These are phyloP conservation scores for Goniozus legneri DNA, from an alignment of 1,140 invertebrate species.

Conservation along the genomic window DNA sequence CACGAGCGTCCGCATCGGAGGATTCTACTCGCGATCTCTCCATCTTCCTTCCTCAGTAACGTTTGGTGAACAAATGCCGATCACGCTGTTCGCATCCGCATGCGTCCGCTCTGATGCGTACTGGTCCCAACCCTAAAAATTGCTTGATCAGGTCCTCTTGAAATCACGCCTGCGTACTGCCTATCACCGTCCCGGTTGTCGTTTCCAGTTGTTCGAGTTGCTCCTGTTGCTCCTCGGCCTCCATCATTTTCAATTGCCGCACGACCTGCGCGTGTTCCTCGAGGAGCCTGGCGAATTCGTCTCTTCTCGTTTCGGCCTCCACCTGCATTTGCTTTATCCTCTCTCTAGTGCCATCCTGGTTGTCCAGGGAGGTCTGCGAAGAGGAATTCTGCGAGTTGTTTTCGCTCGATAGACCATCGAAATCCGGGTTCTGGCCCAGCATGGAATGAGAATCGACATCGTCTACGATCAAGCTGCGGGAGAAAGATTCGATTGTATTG, in stretches of 20 bases:
- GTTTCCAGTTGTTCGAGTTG: constrained; percentile 10
- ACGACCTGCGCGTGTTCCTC: constrained; percentile 55
- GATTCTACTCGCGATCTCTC: too few species aligned
- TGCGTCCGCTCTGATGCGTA: constrained; percentile 6
- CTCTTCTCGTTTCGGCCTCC: constrained; percentile 50
- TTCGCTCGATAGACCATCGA: constrained; percentile 29
- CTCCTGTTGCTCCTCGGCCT: constrained; percentile 38
- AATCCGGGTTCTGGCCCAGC: constrained; percentile 25
- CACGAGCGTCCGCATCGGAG: not conserved
- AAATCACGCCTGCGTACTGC: constrained; percentile 37
- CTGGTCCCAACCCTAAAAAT: constrained; percentile 23
- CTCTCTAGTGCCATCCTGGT: constrained; percentile 32
- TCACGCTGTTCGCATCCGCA: not conserved
- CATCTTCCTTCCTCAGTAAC: too few species aligned
- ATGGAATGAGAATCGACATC: constrained; percentile 39
- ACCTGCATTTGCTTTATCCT: constrained; percentile 45
- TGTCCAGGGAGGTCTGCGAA: constrained; percentile 34
- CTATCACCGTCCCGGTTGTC: constrained; percentile 25
- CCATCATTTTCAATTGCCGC: constrained; percentile 46
- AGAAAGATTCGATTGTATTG: too few species aligned
- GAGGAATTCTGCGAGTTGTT: constrained; percentile 29
- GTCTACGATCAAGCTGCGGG: constrained; percentile 36
- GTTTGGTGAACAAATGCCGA: not conserved
- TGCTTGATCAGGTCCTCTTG: constrained; percentile 1
- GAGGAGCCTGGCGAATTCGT: constrained; percentile 51